Percentiles rank a stretch among this genome's conserved stretches.
These are phyloP conservation scores for Porites evermanni DNA, from an alignment of 92 coral and sea anemone species.

Conservation along the genomic window DNA sequence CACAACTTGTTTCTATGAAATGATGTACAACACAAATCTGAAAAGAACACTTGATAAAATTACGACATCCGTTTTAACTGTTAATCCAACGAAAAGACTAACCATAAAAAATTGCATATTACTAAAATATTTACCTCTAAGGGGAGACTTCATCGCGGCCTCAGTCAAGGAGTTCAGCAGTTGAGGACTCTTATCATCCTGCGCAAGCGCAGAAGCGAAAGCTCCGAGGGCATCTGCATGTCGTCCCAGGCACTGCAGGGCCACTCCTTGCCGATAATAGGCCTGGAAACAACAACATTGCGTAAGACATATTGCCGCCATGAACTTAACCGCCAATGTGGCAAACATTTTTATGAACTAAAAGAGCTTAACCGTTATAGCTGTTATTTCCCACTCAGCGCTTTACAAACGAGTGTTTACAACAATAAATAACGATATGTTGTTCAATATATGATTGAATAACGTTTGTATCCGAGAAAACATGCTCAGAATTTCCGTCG, in stretches of 20 bases:
- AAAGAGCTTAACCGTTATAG: neutral
- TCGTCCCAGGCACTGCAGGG: conserved; percentile 98
- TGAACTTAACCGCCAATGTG: neutral
- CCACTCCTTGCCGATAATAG: conserved; percentile 98
- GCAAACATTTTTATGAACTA: neutral
- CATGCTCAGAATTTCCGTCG: conserved; percentile 14
- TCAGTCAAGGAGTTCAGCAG: conserved; percentile 84
- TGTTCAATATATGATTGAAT: neutral
- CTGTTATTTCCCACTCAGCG: neutral
- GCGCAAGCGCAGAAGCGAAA: conserved; percentile 97
- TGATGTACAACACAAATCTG: too few relatives aligned
- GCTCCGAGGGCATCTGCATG: conserved; percentile 98
- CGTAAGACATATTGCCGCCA: neutral
- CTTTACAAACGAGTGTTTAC: neutral
- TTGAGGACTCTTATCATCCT: conserved; percentile 98
- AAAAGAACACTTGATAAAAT: too few relatives aligned
- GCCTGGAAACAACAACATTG: conserved; percentile 79
- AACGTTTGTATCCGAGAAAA: neutral
- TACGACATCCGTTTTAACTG: too few relatives aligned
- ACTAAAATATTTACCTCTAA: conserved; percentile 71
- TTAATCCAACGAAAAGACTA: too few relatives aligned
- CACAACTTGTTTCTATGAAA: too few relatives aligned
- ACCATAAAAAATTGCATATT: too few relatives aligned
- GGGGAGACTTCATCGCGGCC: conserved; percentile 95
- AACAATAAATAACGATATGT: too few relatives aligned